Evolutionary conservation across 2,113 vertebrate species (phyloP).

Genomic region (Nicator chloris): DNA sequence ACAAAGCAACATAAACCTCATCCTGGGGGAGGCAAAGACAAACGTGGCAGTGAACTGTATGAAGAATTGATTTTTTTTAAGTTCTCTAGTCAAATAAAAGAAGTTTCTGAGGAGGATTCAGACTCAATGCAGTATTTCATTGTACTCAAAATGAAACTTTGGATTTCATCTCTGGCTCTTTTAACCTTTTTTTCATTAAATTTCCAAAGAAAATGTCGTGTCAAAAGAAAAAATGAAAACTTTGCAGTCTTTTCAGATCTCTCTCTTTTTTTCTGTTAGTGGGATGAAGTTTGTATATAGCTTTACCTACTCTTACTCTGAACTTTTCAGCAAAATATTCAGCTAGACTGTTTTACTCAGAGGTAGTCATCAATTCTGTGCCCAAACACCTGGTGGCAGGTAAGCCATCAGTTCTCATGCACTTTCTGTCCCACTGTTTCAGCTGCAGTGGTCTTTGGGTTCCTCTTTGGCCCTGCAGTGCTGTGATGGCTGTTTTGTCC

Average conservation of each 20-base stretch:
- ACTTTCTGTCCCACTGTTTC: neutral
- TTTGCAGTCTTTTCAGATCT: neutral
- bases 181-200: neutral
- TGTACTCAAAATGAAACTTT: constrained; percentile 1
- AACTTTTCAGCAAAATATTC: neutral
- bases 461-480: neutral
- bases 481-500: neutral
- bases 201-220: neutral
- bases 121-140: neutral
- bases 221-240: neutral
- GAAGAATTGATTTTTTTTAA: constrained; percentile 8
- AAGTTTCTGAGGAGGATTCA: neutral
- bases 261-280: neutral
- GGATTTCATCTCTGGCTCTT: neutral
- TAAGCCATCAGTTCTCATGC: neutral
- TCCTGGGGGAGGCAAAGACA: neutral
- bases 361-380: neutral
- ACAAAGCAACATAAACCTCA: neutral
- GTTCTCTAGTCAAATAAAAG: constrained; percentile 10
- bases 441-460: neutral
- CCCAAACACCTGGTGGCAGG: neutral
- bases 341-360: neutral
- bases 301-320: neutral
- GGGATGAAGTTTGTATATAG: neutral
- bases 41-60: neutral